Evolutionary conservation across 1,140 invertebrate species (phyloP), one percentile per base, ranked within the genome.

Genomic region (Drosophila jambulina): DNA sequence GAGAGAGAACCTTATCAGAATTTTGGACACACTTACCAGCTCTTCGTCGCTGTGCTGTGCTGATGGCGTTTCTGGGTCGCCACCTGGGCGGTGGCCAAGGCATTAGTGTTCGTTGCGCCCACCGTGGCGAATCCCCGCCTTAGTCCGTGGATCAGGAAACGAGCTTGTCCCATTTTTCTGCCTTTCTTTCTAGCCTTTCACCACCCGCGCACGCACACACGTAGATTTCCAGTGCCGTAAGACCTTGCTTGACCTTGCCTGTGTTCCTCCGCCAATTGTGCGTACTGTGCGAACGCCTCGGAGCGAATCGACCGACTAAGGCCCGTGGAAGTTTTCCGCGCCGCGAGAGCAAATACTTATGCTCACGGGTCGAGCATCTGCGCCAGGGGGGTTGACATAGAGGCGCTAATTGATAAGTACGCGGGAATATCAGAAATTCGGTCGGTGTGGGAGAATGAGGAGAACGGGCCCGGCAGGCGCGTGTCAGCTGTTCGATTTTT

Each of bases 221-320:
- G 32, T 72, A 53, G 23, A 75, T 34, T 43, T 74, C 17, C 23
- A 62, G 17, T 29, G 23, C 2, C 48, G 17, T 71, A 88, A 90
- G 85, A 90, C 85, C 85, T 90, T 90, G 78, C 25, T 68, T 85
- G 85, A 90, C 85, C 85, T 90, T 90, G 85, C 29, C 64, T 29
- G 23, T 21, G 51, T 15, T 82, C 45, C 25, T 34, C 27, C 32
- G 34, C 19, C 25, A 23, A 38, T 57, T 60, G 43, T 70, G 58
- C 59, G 75, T 77, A 21, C 2, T 38, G 29, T 53, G 32, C 67
- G 43, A 36, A n/a, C 49, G 72, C 62, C 49, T 32, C 34, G 40
- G 58, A 48, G 70, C 65, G 58, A 65, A 53, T 46, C 58, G 57
- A 75, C 32, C 29, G 65, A 82, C 62, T 68, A 48, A 67, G 17